Evolutionary conservation across 2,888 invertebrate species (phyloP), one percentile per base, ranked within the genome.

Genomic region (Zygaena filipendulae): DNA sequence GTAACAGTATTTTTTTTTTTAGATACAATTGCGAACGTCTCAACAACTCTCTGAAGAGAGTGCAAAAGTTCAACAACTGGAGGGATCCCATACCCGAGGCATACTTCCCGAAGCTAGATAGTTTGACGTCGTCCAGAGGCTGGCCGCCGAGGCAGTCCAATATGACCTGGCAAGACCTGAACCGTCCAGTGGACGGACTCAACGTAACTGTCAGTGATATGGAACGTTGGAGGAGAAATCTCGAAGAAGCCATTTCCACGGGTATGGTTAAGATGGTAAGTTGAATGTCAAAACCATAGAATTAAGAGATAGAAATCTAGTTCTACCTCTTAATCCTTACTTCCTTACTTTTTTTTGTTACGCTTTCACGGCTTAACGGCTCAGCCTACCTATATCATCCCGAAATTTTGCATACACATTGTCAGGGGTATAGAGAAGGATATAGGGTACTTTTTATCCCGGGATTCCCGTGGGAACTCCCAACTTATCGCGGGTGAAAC

Each of bases 101-200:
- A 0, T 93, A 93, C 52, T 93, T 88, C 67, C 89, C 92, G 0
- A 93, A 92, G 67, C 67, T 93, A 20, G 87, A 91, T 59, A 88
- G 88, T 36, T 60, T 86, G 42, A 86, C 84, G 1, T 80, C 84
- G 21, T 87, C 88, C 29, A 83, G 91, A 12, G 84, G 87, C 0
- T 92, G 88, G 84, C 88, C 91, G 0, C 83, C 89, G 1, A 83
- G 92, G 16, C 83, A 85, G 10, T 67, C 82, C 10, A 82, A 83
- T 37, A 82, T 86, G 49, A 35, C 44, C 2, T 72, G 90, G 35
- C 67, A 80, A 37, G 87, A 91, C 59, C 49, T 92, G 21, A 84
- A 86, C 43, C 81, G 92, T 11, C 84, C 84, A 2, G 83, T 79
- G 1, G 87, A 89, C 43, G 81, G 77, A 9, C 61, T 88, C 10